Percentiles rank a stretch among this genome's conserved stretches.
Conservation (phyloP, 1,140 invertebrate species). For the Semibalanus balanoides region DNA sequence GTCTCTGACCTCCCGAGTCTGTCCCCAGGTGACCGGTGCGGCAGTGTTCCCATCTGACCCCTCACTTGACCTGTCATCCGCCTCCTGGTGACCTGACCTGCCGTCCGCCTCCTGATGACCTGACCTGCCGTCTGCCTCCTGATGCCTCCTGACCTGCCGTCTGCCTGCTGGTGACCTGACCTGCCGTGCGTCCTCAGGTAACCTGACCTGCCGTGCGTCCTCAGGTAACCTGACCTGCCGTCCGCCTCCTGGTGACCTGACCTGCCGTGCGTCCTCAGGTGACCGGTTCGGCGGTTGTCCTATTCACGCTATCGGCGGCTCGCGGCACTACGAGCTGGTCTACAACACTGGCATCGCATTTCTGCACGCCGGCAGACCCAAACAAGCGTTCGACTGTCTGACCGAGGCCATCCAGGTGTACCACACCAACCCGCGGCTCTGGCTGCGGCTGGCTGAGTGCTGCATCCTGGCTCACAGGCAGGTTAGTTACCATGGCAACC, state of each 20-base stretch:
- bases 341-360: slow-evolving; percentile 82
- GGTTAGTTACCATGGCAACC: slow-evolving; percentile 45
- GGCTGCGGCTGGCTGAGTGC: slow-evolving; percentile 85
- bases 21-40: no score
- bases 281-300: slow-evolving; percentile 36
- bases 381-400: slow-evolving; percentile 79
- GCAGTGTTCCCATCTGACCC: no score
- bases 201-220: no score
- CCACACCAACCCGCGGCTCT: slow-evolving; percentile 73
- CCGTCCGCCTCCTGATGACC: no score
- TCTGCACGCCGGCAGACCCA: slow-evolving; percentile 59
- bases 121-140: no score
- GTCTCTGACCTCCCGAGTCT: no score
- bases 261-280: slow-evolving; percentile 21
- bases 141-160: no score
- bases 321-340: slow-evolving; percentile 61
- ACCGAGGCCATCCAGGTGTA: slow-evolving; percentile 72
- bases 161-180: no score
- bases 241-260: no score
- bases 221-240: not conserved
- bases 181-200: no score
- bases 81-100: no score
- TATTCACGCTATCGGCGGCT: slow-evolving; percentile 42
- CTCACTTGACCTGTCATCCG: no score
- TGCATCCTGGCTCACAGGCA: slow-evolving; percentile 57